phyloP scores from a whole-genome alignment of 2,797 vertebrate species.

The Phalloptychus januarius region DNA sequence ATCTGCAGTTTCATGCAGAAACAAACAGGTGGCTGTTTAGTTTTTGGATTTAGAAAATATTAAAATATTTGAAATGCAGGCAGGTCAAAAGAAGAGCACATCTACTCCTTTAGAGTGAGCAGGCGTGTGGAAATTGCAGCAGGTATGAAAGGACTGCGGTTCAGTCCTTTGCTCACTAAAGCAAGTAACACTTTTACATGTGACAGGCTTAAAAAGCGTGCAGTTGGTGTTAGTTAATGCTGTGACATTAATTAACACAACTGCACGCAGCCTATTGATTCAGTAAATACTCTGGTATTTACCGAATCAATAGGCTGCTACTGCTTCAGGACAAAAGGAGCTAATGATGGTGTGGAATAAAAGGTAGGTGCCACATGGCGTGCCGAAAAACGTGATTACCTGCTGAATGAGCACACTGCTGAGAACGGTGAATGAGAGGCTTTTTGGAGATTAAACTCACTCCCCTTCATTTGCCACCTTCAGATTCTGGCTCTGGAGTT shows the following conservation, averaged over 20 bases:
- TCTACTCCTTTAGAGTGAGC: neutral
- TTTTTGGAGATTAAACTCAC: conserved; percentile 3
- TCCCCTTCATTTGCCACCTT: neutral
- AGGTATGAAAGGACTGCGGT: neutral
- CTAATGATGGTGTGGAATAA: conserved; percentile 22
- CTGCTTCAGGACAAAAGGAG: neutral
- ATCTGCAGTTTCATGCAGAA: neutral
- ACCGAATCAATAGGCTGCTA: conserved; percentile 30
- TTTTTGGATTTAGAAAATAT: neutral
- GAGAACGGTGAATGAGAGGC: neutral
- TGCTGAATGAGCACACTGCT: neutral
- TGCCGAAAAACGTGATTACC: neutral
- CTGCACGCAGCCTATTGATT: no score
- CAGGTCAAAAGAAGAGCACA: neutral
- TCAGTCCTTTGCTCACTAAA: conserved; percentile 1
- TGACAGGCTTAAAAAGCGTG: conserved; percentile 5
- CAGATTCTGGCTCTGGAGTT: neutral
- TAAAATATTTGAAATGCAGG: neutral
- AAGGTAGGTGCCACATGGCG: conserved; percentile 1
- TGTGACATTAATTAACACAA: conserved; percentile 23
- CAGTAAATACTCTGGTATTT: no score
- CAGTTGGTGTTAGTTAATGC: conserved; percentile 13
- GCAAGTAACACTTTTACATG: conserved; percentile 9
- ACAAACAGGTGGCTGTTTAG: neutral
- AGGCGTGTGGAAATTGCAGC: neutral